Evolutionary conservation across 2,888 invertebrate species (phyloP), one percentile per base, ranked within the genome.

Genomic region (Caenorhabditis angaria): DNA sequence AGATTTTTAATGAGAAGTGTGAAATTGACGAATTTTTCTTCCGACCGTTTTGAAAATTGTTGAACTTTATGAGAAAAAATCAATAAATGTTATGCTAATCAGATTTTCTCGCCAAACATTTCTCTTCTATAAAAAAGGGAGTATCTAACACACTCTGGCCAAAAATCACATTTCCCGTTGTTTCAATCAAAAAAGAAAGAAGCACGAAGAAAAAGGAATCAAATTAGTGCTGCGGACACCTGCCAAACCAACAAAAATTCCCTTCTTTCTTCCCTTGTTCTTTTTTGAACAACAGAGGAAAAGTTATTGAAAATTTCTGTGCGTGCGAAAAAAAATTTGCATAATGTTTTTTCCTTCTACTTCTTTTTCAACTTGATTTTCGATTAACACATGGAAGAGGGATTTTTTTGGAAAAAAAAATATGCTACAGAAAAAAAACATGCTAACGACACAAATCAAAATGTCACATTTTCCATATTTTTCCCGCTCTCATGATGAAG

Each of bases 81-180:
- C 14, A 18, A 12, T 14, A 41, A 3, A 41, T 41, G 10, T 41
- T 12, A 41, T 41, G 18, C 41, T 41, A 41, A 41, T 41, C 41
- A 41, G 6, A 41, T 41, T 41, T 41, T 41, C 6, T 41, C 18
- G 41, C 10, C 41, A 41, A 41, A 41, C 41, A 41, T 41, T 41
- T 41, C 41, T 41, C 41, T 10, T 18, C 10, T 18, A 41, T 12
- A 18, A 41, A 41, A 41, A 41, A 41, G 41, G 10, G 41, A 18
- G 41, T 41, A 18, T 18, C 41, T 41, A 41, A n/a, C n/a, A n/a
- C n/a, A n/a, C n/a, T n/a, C n/a, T 41, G 41, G 41, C 41, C 41
- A 18, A 41, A 41, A 41, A 41, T 41, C 41, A 41, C 41, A 41
- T 41, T 41, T 41, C 41, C 41, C 41, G 41, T 41, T 41, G 41